Percentiles rank a stretch among this genome's conserved stretches.
phyloP scores from a whole-genome alignment of 2,113 vertebrate species.

The Eretmodus cyanostictus region DNA sequence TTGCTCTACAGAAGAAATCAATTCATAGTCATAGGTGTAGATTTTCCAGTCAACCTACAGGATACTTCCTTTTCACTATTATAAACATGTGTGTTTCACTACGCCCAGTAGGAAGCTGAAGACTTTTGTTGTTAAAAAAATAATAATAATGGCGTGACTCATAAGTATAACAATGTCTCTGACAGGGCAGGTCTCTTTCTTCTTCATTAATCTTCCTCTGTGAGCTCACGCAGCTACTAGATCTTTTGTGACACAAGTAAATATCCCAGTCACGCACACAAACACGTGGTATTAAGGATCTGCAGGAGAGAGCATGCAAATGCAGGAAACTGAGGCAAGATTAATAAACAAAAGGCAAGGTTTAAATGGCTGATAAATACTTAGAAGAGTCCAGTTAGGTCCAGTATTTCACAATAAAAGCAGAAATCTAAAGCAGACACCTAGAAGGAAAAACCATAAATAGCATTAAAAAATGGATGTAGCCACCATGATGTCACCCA shows the following conservation, averaged over 20 bases:
- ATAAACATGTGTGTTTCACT: neutral
- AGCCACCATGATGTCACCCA: neutral
- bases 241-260: neutral
- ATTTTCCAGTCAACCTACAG: neutral
- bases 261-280: neutral
- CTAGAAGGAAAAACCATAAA: neutral
- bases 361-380: neutral
- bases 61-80: neutral
- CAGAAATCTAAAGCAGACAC: accelerated
- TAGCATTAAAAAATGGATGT: neutral
- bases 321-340: neutral
- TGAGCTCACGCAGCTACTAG: neutral
- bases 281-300: accelerated
- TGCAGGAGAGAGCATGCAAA: neutral
- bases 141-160: neutral
- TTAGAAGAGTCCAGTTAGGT: neutral
- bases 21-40: neutral
- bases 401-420: neutral
- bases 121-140: neutral
- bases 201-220: neutral
- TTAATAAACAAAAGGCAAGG: neutral
- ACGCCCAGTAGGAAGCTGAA: neutral
- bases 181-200: neutral
- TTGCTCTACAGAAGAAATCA: neutral
- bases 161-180: neutral